Conservation (phyloP, 2,888 invertebrate genomes). For the Diabrotica balteata region DNA sequence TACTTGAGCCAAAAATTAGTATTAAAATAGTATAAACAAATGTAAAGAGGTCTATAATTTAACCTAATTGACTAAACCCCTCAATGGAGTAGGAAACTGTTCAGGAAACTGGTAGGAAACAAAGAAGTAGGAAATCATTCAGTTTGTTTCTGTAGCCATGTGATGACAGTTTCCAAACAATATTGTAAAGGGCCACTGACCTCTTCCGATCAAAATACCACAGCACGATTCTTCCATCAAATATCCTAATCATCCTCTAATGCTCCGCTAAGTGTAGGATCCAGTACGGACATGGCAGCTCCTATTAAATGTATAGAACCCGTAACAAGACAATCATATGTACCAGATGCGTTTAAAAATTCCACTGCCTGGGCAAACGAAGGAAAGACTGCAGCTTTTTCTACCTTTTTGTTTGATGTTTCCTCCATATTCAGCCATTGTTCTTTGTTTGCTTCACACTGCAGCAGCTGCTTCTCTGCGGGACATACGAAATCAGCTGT, state of each 20-base stretch:
- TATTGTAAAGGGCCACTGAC: too few relatives aligned
- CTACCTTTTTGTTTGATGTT: conserved; percentile 27
- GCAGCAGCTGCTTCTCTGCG: conserved; percentile 65
- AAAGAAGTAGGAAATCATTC: too few relatives aligned
- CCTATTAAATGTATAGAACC: conserved; percentile 89
- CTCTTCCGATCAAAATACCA: too few relatives aligned
- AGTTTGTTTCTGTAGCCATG: too few relatives aligned
- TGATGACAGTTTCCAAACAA: too few relatives aligned
- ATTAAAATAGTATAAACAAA: too few relatives aligned
- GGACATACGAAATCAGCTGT: conserved; percentile 67
- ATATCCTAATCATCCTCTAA: conserved; percentile 24
- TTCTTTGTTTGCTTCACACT: conserved; percentile 65
- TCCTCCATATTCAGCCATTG: conserved; percentile 63
- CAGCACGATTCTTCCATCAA: background rate
- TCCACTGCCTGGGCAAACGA: conserved; percentile 51
- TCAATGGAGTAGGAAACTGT: too few relatives aligned
- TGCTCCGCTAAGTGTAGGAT: conserved; percentile 59
- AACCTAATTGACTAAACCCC: too few relatives aligned
- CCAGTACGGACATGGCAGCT: conserved; percentile 68
- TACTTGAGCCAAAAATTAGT: too few relatives aligned
- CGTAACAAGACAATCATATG: conserved; percentile 71
- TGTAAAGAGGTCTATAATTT: too few relatives aligned
- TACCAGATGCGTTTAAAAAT: conserved; percentile 37
- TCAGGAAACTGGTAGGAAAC: too few relatives aligned
- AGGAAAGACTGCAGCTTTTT: conserved; percentile 44